Percentiles rank a stretch among this genome's conserved stretches.
These are phyloP conservation scores for Rosalia funebris DNA, from an alignment of 2,888 invertebrate species.

Conservation along the genomic window DNA sequence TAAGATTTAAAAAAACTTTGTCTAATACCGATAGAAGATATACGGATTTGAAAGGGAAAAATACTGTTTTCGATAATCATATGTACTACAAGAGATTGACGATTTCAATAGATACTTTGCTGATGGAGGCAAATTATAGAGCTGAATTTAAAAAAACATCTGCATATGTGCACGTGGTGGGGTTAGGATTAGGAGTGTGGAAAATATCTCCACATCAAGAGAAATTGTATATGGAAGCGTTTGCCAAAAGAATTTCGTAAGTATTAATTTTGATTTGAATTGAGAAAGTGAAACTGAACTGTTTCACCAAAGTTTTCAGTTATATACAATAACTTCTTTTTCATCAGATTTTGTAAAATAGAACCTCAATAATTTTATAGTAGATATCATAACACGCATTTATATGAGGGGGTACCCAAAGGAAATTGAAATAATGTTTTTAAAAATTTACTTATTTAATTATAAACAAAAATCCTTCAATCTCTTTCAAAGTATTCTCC, in stretches of 20 bases:
- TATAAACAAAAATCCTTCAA: too few species aligned
- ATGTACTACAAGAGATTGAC: constrained; percentile 66
- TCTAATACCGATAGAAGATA: constrained; percentile 32
- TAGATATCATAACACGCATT: too few species aligned
- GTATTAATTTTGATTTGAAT: too few species aligned
- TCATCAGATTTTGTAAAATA: too few species aligned
- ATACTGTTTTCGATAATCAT: constrained; percentile 53
- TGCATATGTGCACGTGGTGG: constrained; percentile 74
- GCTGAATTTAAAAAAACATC: constrained; percentile 65
- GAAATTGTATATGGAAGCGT: constrained; percentile 72
- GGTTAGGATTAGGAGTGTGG: constrained; percentile 76
- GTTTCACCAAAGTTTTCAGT: too few species aligned
- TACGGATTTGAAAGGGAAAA: constrained; percentile 29
- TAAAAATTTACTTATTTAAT: too few species aligned
- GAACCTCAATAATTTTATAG: too few species aligned
- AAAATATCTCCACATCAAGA: constrained; percentile 70
- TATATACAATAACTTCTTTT: too few species aligned
- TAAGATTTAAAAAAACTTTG: constrained; percentile 10
- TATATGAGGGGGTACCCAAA: too few species aligned
- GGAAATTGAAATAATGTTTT: too few species aligned
- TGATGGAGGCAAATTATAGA: constrained; percentile 72
- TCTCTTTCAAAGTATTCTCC: too few species aligned
- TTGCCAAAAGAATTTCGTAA: constrained; percentile 70
- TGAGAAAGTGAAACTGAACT: background rate
- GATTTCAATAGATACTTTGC: constrained; percentile 67